Evolutionary conservation across 1,140 invertebrate genomes (phyloP).

Genomic region (Lepeophtheirus salmonis): DNA sequence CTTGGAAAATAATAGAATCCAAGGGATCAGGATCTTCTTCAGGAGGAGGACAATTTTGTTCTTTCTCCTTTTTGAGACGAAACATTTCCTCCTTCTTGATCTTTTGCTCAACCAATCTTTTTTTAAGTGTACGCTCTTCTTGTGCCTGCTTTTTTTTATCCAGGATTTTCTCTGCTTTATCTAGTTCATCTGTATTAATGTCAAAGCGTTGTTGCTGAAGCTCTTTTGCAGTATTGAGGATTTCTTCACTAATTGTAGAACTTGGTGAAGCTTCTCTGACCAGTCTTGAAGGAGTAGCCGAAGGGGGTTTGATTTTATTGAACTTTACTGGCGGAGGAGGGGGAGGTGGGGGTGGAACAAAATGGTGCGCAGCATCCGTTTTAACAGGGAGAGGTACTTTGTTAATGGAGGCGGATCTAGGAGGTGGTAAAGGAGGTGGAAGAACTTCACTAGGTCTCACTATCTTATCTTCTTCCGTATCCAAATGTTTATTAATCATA

Average conservation of each 20-base stretch:
- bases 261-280: not conserved
- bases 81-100: not conserved
- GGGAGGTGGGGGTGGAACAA: not conserved
- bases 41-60: not conserved
- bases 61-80: not conserved
- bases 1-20: not conserved
- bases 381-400: not conserved
- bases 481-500: not conserved
- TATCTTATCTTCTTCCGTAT: not conserved
- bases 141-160: not conserved
- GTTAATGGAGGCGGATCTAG: not conserved
- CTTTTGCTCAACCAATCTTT: not conserved
- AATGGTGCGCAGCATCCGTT: not conserved
- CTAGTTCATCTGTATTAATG: not conserved
- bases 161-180: not conserved
- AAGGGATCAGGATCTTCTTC: not conserved
- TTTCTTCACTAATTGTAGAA: not conserved
- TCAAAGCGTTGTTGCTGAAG: not conserved
- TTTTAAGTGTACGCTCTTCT: not conserved
- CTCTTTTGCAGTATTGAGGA: not conserved
- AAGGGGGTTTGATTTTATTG: no score
- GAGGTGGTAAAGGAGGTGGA: not conserved
- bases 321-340: no score
- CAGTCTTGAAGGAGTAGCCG: no score
- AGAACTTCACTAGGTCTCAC: not conserved